Evolutionary conservation across 2,797 vertebrate species (phyloP), one percentile per base, ranked within the genome.

Genomic region (Potorous gilbertii): DNA sequence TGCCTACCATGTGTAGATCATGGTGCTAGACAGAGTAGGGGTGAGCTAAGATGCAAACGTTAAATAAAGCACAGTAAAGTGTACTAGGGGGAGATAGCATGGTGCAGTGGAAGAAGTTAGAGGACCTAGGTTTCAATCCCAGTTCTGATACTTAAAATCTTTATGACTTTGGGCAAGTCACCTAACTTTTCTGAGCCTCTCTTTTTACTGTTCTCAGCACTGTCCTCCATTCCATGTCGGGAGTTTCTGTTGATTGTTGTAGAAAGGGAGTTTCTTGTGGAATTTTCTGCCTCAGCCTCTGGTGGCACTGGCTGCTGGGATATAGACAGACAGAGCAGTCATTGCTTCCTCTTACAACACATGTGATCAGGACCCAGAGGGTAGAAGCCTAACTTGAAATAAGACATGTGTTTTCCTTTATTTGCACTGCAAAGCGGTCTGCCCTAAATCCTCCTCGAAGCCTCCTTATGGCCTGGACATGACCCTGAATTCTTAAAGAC

Each of bases 331-430:
- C 2, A 12, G 24, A n/a, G 57, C 10, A 40, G 13, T 74, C 28
- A 92, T 90, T 54, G 3, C 12, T 95, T 40, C 92, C 24, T 81
- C 90, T 81, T 92, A 8, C 21, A 24, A 90, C 57, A 93, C 55
- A 31, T 54, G 52, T 46, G n/a, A 93, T 92, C 24, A 90, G 3
- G 52, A 90, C 62, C 46, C 4, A 4, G 14, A 90, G 93, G 31
- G 40, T 54, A 95, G 31, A 92, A 57, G 6, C 54, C 31, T 34
- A 46, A 11, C 31, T 91, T 89, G 55, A 74, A 57, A n/a, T 81
- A 59, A 59, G 89, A 91, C 87, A 28, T 92, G 14, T 62, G 50
- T 62, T 52, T 62, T 94, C n/a, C 95, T 90, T 62, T 92, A 54
- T 57, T 55, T 96, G 31, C 55, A 91, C 56, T n/a, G 14, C 54